Evolutionary conservation across 1,140 invertebrate genomes (phyloP), one percentile per base, ranked within the genome.

Genomic region (Matsumurasca onukii): DNA sequence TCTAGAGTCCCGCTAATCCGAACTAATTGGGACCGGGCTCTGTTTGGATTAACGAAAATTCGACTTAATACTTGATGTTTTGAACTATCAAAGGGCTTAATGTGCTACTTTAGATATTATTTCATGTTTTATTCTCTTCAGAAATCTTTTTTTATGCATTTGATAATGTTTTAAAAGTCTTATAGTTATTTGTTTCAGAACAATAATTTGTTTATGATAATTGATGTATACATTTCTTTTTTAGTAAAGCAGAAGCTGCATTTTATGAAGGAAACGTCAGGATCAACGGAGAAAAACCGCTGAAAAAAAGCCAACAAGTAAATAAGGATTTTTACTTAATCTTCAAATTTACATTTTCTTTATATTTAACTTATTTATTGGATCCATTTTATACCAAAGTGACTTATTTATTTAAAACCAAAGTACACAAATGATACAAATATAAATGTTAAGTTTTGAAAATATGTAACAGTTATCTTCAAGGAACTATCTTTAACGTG

Each of bases 211-310:
- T n/a, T n/a, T n/a, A n/a, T n/a, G n/a, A 69, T 57, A 51, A 31
- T 57, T 39, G 57, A 57, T 39, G 51, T 72, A 68, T 62, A 71
- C 13, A 72, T 71, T 55, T 70, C 71, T 74, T 45, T 72, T 77
- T 75, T 70, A 87, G 86, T 70, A 88, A 88, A 84, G 77, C 88
- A 45, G 88, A 90, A 76, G 78, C 80, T 64, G 73, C 82, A 29
- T 88, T 90, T 75, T 90, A 88, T 77, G 85, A 86, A 70, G 87
- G 84, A 73, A 86, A 84, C 78, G 82, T 90, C 62, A 82, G 87
- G 75, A 66, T 89, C 1, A 90, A 91, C 80, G 88, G 88, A 1
- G 77, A n/a, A 88, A 88, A 77, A 75, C 87, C 3, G 49, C 80
- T 12, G 90, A 89, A 76, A 91, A 90, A 76, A 86, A 84, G n/a